Percentiles rank a stretch among this genome's conserved stretches.
Evolutionary conservation across 2,797 vertebrate species (phyloP).

Genomic region (Synaphobranchus kaupii): DNA sequence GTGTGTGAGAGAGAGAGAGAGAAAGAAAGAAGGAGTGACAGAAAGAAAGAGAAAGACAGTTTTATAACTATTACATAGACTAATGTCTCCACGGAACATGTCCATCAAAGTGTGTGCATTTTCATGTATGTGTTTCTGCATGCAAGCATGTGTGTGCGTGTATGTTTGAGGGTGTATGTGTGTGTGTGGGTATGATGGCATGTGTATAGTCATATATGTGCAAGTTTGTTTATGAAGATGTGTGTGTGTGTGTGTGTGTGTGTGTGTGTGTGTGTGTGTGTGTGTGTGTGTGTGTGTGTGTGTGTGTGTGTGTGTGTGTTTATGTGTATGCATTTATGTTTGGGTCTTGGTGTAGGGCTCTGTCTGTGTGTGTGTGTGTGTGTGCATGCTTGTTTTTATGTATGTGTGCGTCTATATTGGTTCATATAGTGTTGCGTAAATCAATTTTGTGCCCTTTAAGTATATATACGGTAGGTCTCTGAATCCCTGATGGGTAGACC

Average conservation of each 20-base stretch:
- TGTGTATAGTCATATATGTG: slow-evolving; percentile 33
- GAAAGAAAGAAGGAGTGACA: not conserved
- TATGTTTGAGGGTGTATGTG: slow-evolving; percentile 33
- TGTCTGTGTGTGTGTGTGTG: not conserved
- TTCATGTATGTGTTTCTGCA: slow-evolving; percentile 4
- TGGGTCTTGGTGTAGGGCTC: not conserved
- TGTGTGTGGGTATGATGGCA: slow-evolving; percentile 26
- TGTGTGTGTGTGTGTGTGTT: not conserved
- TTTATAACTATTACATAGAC: not conserved
- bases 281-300: not conserved
- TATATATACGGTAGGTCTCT: not conserved
- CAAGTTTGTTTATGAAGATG: not conserved
- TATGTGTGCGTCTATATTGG: not conserved
- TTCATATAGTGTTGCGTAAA: not conserved
- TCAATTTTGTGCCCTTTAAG: not conserved
- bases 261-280: slow-evolving; percentile 38
- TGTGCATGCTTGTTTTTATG: not conserved
- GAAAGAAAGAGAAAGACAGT: not conserved
- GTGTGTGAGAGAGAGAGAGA: not conserved
- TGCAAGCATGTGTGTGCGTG: slow-evolving; percentile 41
- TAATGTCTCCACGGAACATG: not conserved
- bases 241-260: slow-evolving; percentile 39
- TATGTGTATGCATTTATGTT: not conserved
- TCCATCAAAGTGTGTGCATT: not conserved
- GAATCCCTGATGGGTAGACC: not conserved